phyloP scores from a whole-genome alignment of 2,113 vertebrate species.

The Apaloderma vittatum region DNA sequence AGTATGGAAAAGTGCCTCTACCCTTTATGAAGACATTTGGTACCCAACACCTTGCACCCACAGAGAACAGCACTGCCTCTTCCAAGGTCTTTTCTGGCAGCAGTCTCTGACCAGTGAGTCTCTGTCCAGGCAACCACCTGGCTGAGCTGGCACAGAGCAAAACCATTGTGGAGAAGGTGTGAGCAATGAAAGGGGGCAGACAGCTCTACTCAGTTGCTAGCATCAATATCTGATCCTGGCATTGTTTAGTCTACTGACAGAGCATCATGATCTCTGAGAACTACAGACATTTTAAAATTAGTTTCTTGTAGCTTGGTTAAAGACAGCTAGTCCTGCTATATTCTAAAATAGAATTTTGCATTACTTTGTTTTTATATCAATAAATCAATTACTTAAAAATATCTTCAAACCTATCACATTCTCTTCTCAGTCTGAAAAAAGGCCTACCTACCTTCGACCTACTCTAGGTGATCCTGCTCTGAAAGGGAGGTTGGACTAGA shows the following conservation, averaged over 20 bases:
- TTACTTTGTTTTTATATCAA: background rate
- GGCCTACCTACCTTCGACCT: background rate
- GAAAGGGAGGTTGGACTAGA: too few species aligned
- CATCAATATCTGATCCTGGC: fast-evolving
- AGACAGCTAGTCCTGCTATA: background rate
- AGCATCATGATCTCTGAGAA: background rate
- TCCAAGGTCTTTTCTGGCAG: background rate
- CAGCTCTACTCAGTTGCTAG: background rate
- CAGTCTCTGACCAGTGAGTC: background rate
- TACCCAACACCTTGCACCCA: background rate
- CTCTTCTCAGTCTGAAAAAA: background rate
- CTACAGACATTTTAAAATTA: background rate
- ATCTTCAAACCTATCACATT: background rate
- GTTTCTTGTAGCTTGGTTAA: background rate
- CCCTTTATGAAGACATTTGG: background rate
- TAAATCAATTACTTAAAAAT: background rate
- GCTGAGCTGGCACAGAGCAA: background rate
- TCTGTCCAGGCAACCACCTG: background rate
- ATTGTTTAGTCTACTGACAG: background rate
- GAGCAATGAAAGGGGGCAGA: background rate
- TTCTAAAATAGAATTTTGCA: background rate
- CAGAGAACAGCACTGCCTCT: background rate
- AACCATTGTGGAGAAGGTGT: background rate
- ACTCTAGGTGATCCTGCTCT: too few species aligned
- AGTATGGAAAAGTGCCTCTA: background rate